Conservation (phyloP, 2,888 invertebrate species). For the Drosophila stalkeri region DNA sequence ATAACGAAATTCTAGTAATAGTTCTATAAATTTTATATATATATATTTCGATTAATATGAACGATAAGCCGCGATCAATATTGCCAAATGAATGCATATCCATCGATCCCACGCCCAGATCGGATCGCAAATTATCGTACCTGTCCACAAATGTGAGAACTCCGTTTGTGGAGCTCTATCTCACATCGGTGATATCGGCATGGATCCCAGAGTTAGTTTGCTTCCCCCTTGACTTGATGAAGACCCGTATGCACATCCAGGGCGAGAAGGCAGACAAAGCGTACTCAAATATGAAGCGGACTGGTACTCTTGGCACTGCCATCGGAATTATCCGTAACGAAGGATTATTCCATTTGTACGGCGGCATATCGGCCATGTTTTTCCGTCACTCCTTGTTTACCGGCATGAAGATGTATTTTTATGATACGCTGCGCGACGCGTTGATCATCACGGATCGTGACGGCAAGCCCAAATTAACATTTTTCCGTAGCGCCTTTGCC, state of each 20-base stretch:
- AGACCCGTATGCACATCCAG: slow-evolving; percentile 57
- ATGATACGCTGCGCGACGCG: slow-evolving; percentile 28
- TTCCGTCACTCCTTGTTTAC: slow-evolving; percentile 46
- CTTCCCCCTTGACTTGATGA: slow-evolving; percentile 52
- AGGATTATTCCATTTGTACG: slow-evolving; percentile 35
- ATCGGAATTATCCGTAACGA: slow-evolving; percentile 42
- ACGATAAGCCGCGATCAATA: not conserved
- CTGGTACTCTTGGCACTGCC: slow-evolving; percentile 35
- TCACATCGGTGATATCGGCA: slow-evolving; percentile 25
- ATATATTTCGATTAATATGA: not conserved
- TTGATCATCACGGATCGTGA: slow-evolving; percentile 24
- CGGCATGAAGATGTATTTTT: slow-evolving; percentile 49
- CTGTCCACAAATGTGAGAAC: slow-evolving; percentile 17
- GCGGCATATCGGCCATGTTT: slow-evolving; percentile 50
- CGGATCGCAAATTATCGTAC: not conserved
- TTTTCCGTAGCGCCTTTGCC: slow-evolving; percentile 30
- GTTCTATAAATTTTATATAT: not conserved
- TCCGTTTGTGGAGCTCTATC: slow-evolving; percentile 28
- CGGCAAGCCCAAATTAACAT: slow-evolving; percentile 28
- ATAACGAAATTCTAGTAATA: not conserved
- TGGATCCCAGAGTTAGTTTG: slow-evolving; percentile 28
- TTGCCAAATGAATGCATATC: not conserved
- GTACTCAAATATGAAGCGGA: not conserved
- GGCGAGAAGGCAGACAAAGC: slow-evolving; percentile 37
- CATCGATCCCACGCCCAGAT: accelerated